Conservation (phyloP, 1,140 invertebrate species). For the Tyrophagus putrescentiae region DNA sequence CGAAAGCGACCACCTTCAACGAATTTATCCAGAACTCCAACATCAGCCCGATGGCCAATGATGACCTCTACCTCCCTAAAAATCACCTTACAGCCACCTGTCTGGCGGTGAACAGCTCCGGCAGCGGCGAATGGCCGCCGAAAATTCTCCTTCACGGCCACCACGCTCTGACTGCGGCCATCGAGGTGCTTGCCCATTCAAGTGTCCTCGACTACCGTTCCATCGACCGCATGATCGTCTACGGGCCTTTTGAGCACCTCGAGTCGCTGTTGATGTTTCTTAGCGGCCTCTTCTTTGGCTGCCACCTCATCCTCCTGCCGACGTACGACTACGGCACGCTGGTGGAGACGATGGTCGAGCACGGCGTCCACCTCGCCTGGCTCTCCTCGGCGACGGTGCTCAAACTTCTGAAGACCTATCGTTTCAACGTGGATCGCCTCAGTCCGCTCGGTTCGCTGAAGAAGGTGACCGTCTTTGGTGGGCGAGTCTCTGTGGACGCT, state of each 20-base stretch:
- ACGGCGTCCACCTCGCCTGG: not conserved
- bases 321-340: not conserved
- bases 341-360: not conserved
- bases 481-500: not conserved
- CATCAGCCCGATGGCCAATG: not conserved
- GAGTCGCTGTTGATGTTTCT: conserved; percentile 4
- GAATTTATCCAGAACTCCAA: conserved; percentile 11
- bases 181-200: not conserved
- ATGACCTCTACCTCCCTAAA: not conserved
- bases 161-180: not conserved
- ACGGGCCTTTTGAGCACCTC: conserved; percentile 9
- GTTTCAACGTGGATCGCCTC: too few species aligned
- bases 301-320: not conserved
- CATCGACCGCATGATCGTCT: conserved; percentile 4
- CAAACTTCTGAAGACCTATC: not conserved
- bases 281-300: not conserved
- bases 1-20: not conserved
- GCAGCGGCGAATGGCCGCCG: conserved; percentile 2
- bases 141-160: not conserved
- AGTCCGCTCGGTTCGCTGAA: not conserved
- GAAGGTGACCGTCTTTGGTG: not conserved
- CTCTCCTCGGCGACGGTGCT: not conserved
- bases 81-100: not conserved
- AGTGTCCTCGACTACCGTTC: not conserved
- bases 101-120: not conserved